Evolutionary conservation across 2,113 vertebrate genomes (phyloP).

Genomic region (Xiphophorus maculatus): DNA sequence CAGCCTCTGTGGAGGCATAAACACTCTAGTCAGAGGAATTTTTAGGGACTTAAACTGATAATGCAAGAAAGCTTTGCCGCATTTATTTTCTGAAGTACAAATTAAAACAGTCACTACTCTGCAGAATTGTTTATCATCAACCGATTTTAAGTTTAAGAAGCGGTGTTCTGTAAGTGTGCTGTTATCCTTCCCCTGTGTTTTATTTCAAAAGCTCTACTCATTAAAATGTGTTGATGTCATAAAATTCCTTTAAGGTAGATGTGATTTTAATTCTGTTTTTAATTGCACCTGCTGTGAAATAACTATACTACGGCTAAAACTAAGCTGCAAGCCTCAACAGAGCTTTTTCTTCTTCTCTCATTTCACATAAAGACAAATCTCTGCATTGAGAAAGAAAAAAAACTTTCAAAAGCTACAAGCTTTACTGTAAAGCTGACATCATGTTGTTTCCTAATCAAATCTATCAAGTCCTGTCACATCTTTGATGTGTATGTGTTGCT

Average conservation of each 20-base stretch:
- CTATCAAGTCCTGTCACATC: too few relatives aligned
- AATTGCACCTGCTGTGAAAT: not conserved
- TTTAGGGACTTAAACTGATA: not conserved
- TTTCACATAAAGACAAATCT: not conserved
- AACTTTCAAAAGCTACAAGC: too few relatives aligned
- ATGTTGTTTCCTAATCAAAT: too few relatives aligned
- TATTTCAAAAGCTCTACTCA: not conserved
- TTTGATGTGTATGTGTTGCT: too few relatives aligned
- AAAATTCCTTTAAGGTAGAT: not conserved
- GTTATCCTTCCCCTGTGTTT: not conserved
- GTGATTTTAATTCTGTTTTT: not conserved
- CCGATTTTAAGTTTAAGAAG: too few relatives aligned
- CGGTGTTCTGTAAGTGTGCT: not conserved
- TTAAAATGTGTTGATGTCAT: not conserved
- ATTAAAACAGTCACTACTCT: not conserved
- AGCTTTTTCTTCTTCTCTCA: not conserved
- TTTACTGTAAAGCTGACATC: too few relatives aligned
- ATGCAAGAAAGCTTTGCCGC: not conserved
- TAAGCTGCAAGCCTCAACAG: not conserved
- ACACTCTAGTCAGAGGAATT: not conserved
- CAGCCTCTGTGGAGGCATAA: not conserved
- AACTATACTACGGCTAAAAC: not conserved
- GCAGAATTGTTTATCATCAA: not conserved
- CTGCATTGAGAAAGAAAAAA: too few relatives aligned
- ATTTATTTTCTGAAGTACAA: not conserved